These are phyloP conservation scores for Bombus balteatus DNA, from an alignment of 1,140 invertebrate species.

Conservation along the genomic window DNA sequence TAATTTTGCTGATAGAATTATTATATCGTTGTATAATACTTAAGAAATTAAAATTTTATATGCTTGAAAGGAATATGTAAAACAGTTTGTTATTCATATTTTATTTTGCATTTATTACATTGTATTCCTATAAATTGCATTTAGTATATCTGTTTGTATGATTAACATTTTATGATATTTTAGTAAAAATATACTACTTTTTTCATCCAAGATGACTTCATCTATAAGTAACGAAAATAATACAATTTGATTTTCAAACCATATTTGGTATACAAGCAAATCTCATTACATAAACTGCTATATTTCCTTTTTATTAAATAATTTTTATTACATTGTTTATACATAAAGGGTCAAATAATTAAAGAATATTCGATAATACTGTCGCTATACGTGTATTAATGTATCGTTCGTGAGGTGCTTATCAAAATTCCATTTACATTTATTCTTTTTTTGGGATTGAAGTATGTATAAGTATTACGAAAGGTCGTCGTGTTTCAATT, in stretches of 20 bases:
- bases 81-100: not conserved
- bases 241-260: not conserved
- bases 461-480: not conserved
- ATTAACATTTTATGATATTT: not conserved
- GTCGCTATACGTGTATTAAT: not conserved
- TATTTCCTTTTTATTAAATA: not conserved
- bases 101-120: not conserved
- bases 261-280: not conserved
- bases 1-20: not conserved
- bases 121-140: not conserved
- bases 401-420: conserved; percentile 17
- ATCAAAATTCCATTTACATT: conserved; percentile 16
- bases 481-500: not conserved
- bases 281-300: not conserved
- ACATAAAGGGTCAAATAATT: conserved; percentile 33
- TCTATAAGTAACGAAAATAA: not conserved
- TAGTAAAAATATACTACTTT: not conserved
- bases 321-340: not conserved
- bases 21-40: not conserved
- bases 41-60: conserved; percentile 15
- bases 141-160: not conserved
- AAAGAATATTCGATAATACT: conserved; percentile 13
- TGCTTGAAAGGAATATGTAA: not conserved
- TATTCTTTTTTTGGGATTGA: conserved; percentile 10
- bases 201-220: not conserved